Conservation (phyloP, 2,113 vertebrate species). For the Naja naja region DNA sequence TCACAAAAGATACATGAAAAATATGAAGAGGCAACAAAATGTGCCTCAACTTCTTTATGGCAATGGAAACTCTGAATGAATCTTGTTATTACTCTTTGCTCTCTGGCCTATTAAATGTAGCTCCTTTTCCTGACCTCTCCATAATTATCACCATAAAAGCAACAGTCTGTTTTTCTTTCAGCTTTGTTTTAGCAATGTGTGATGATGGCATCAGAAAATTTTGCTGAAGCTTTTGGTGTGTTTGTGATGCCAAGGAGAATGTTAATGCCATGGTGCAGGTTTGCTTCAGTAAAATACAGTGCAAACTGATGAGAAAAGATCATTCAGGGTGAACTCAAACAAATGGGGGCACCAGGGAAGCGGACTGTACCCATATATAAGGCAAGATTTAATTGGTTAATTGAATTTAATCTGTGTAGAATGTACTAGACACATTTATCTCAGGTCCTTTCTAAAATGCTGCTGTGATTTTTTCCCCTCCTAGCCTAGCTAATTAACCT, state of each 20-base stretch:
- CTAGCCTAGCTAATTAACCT: not conserved
- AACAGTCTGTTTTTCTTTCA: not conserved
- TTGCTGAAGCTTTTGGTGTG: not conserved
- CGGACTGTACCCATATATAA: not conserved
- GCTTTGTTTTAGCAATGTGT: not conserved
- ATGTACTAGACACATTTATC: fast-evolving
- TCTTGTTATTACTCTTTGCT: conserved; percentile 1
- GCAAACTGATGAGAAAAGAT: conserved; percentile 9
- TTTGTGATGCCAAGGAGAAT: conserved; percentile 33
- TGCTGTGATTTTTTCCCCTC: fast-evolving
- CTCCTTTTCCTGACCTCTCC: not conserved
- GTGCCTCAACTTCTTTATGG: not conserved
- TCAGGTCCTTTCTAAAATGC: not conserved
- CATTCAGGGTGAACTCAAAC: not conserved
- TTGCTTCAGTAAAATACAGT: not conserved
- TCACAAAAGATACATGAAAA: not conserved
- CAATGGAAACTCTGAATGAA: fast-evolving
- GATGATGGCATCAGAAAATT: not conserved
- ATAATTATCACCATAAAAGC: not conserved
- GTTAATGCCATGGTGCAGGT: conserved; percentile 22
- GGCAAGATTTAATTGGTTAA: not conserved
- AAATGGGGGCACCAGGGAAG: not conserved
- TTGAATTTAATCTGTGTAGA: not conserved
- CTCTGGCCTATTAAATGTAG: conserved; percentile 1
- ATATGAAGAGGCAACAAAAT: not conserved